Percentiles rank a stretch among this genome's conserved stretches.
phyloP scores from a whole-genome alignment of 1,140 invertebrate species.

The Pteromalus puparum region DNA sequence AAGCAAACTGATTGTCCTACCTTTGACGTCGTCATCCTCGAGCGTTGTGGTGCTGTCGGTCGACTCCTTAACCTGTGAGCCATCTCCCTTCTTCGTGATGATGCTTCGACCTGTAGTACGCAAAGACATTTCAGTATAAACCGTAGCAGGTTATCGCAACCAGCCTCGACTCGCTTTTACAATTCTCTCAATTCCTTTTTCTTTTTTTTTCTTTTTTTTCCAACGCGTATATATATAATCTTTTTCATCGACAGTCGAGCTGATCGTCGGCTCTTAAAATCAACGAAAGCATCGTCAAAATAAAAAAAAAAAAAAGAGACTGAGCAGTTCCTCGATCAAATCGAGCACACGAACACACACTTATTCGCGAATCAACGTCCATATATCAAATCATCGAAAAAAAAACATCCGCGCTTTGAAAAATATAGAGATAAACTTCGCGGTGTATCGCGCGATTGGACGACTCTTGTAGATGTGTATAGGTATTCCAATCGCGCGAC shows the following conservation, averaged over 20 bases:
- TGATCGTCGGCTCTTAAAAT: not conserved
- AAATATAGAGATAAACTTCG: not conserved
- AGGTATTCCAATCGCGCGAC: not conserved
- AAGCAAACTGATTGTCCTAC: constrained; percentile 76
- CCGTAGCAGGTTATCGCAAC: constrained; percentile 32
- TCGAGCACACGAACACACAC: constrained; percentile 1
- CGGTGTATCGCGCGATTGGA: not conserved
- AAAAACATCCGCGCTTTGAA: not conserved
- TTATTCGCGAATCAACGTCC: not conserved
- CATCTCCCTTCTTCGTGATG: constrained; percentile 94
- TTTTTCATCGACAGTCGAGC: constrained; percentile 10
- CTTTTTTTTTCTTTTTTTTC: too few species aligned
- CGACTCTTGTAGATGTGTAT: too few species aligned
- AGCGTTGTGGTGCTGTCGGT: constrained; percentile 95
- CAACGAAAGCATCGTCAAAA: constrained; percentile 11
- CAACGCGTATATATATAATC: not conserved
- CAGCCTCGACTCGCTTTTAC: constrained; percentile 19
- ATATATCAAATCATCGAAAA: not conserved
- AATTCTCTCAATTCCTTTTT: not conserved
- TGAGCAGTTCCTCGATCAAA: constrained; percentile 37
- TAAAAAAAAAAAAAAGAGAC: constrained; percentile 1
- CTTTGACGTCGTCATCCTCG: constrained; percentile 93
- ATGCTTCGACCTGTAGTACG: constrained; percentile 85
- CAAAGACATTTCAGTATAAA: constrained; percentile 61
- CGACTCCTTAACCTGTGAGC: constrained; percentile 96